phyloP scores from a whole-genome alignment of 2,888 invertebrate species.

The Drosophila yooni region DNA sequence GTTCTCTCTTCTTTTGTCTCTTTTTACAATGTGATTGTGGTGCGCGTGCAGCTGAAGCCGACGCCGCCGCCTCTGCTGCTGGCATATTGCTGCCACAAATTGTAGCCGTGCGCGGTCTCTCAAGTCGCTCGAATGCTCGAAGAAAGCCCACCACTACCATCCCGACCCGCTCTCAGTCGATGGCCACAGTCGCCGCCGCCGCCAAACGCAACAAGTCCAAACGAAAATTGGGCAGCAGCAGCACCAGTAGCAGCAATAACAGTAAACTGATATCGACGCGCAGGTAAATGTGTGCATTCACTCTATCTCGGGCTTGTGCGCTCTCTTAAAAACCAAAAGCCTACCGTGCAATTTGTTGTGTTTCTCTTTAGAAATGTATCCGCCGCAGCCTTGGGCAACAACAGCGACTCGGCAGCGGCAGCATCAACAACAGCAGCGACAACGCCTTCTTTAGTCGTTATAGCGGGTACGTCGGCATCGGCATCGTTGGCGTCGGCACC shows the following conservation, averaged over 20 bases:
- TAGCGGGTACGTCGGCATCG: constrained; percentile 15
- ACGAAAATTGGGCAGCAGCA: constrained; percentile 53
- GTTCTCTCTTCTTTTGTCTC: constrained; percentile 43
- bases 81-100: constrained; percentile 43
- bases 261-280: constrained; percentile 53
- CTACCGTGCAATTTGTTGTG: constrained; percentile 44
- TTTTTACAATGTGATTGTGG: constrained; percentile 30
- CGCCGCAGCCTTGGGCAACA: constrained; percentile 8
- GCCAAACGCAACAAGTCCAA: constrained; percentile 57
- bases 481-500: constrained; percentile 43
- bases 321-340: constrained; percentile 7
- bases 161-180: constrained; percentile 30
- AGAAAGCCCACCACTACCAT: constrained; percentile 48
- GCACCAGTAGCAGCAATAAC: constrained; percentile 31
- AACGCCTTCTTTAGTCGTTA: constrained; percentile 5
- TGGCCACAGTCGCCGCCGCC: constrained; percentile 28
- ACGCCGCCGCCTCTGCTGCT: constrained; percentile 16
- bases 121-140: constrained; percentile 55
- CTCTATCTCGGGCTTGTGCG: constrained; percentile 20
- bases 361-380: constrained; percentile 49
- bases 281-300: constrained; percentile 63
- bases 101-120: constrained; percentile 47
- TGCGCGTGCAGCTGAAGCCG: constrained; percentile 31
- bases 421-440: constrained; percentile 12
- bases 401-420: constrained; percentile 15